Conservation (phyloP, 2,888 invertebrate genomes). For the Eupithecia inturbata region DNA sequence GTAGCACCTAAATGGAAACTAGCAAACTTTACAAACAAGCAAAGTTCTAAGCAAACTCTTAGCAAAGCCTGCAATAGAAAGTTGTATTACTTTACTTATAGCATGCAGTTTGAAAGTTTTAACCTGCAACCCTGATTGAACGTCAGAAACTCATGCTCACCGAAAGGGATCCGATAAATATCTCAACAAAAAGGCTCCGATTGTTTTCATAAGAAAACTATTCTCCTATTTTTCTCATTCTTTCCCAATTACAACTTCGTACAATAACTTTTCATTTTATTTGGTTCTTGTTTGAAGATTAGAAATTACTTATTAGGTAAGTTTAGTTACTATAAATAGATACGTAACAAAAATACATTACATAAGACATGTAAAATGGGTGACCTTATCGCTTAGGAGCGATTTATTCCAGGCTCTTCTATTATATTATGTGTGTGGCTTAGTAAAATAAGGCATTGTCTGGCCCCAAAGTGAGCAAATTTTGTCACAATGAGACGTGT, state of each 20-base stretch:
- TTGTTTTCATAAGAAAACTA: slow-evolving; percentile 30
- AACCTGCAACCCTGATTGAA: background rate
- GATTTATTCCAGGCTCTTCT: too few species aligned
- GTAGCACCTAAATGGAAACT: too few species aligned
- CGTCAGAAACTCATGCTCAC: slow-evolving; percentile 19
- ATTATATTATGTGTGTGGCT: too few species aligned
- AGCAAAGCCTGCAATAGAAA: background rate
- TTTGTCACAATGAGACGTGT: background rate
- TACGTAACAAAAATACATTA: too few species aligned
- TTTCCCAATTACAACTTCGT: slow-evolving; percentile 23
- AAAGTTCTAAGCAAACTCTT: background rate
- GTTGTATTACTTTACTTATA: too few species aligned
- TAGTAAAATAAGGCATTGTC: background rate
- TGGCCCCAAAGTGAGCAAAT: background rate
- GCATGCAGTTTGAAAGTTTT: background rate
- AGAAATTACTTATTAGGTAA: background rate
- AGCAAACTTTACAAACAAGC: background rate
- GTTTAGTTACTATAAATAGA: too few species aligned
- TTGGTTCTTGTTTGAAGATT: background rate
- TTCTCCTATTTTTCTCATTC: slow-evolving; percentile 22
- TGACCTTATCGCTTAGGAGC: too few species aligned
- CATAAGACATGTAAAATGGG: too few species aligned
- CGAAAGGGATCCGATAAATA: slow-evolving; percentile 39
- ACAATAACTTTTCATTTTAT: background rate
- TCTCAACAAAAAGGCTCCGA: slow-evolving; percentile 30